Conservation (phyloP, 1,140 invertebrate species). For the Camponotus pennsylvanicus region DNA sequence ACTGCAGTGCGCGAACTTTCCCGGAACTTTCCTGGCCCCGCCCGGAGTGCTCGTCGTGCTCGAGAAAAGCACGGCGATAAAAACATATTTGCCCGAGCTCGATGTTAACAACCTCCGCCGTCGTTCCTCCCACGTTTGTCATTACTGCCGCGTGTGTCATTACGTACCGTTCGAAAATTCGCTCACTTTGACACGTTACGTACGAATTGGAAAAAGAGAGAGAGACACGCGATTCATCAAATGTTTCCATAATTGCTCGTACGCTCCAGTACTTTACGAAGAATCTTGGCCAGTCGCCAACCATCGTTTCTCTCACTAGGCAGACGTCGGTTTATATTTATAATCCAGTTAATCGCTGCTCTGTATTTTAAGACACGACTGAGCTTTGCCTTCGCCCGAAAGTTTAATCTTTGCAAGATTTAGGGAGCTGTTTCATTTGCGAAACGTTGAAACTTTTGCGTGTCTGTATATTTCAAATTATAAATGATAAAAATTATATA, state of each 20-base stretch:
- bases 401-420: background rate
- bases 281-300: slow-evolving; percentile 66
- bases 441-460: background rate
- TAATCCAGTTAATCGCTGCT: slow-evolving; percentile 53
- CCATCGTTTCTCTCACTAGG: slow-evolving; percentile 20
- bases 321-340: slow-evolving; percentile 56
- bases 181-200: background rate
- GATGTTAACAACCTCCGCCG: slow-evolving; percentile 72
- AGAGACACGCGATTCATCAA: slow-evolving; percentile 56
- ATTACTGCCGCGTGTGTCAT: slow-evolving; percentile 50
- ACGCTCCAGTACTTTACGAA: slow-evolving; percentile 19
- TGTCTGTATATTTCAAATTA: background rate
- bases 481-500: background rate
- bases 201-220: slow-evolving; percentile 3
- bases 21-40: slow-evolving; percentile 63
- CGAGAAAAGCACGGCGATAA: slow-evolving; percentile 66
- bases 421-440: background rate
- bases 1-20: slow-evolving; percentile 64
- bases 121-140: slow-evolving; percentile 67
- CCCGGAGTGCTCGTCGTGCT: slow-evolving; percentile 37
- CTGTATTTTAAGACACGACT: slow-evolving; percentile 54
- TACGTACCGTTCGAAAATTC: slow-evolving; percentile 13
- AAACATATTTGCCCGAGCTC: slow-evolving; percentile 77
- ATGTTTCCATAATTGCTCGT: slow-evolving; percentile 63
- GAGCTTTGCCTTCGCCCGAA: background rate